phyloP scores from a whole-genome alignment of 2,113 vertebrate genomes.

The Sebastes fasciatus region DNA sequence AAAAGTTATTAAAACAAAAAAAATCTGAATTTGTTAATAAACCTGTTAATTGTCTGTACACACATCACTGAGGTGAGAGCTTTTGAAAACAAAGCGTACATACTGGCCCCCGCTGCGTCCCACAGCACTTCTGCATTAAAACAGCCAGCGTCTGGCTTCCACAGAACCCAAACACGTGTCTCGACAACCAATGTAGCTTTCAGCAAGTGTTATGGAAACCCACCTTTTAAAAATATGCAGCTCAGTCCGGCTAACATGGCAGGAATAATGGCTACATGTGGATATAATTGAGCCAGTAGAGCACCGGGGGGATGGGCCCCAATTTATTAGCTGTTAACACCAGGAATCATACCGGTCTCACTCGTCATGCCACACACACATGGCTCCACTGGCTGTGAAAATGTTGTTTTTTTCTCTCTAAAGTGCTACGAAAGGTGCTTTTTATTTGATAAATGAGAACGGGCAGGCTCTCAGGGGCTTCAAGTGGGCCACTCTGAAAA shows the following conservation, averaged over 20 bases:
- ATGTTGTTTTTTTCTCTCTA: constrained; percentile 69
- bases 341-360: constrained; percentile 74
- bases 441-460: constrained; percentile 79
- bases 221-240: constrained; percentile 79
- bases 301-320: constrained; percentile 69
- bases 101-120: constrained; percentile 38
- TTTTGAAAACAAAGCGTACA: constrained; percentile 53
- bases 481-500: constrained; percentile 54
- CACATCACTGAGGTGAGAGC: constrained; percentile 38
- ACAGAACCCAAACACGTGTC: constrained; percentile 68
- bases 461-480: constrained; percentile 57
- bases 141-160: constrained; percentile 59
- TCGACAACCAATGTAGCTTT: constrained; percentile 62
- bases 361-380: constrained; percentile 64
- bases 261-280: constrained; percentile 75
- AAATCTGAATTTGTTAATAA: constrained; percentile 19
- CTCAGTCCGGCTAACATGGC: constrained; percentile 66
- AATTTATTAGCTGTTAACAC: constrained; percentile 87
- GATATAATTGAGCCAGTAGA: constrained; percentile 80
- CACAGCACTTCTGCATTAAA: constrained; percentile 64
- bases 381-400: constrained; percentile 67
- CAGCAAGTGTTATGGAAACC: constrained; percentile 78
- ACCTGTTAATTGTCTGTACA: constrained; percentile 41
- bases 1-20: not conserved
- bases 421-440: constrained; percentile 76